These are phyloP conservation scores for Microcebus tavaratra DNA, from an alignment of 2,113 vertebrate genomes.

Conservation along the genomic window DNA sequence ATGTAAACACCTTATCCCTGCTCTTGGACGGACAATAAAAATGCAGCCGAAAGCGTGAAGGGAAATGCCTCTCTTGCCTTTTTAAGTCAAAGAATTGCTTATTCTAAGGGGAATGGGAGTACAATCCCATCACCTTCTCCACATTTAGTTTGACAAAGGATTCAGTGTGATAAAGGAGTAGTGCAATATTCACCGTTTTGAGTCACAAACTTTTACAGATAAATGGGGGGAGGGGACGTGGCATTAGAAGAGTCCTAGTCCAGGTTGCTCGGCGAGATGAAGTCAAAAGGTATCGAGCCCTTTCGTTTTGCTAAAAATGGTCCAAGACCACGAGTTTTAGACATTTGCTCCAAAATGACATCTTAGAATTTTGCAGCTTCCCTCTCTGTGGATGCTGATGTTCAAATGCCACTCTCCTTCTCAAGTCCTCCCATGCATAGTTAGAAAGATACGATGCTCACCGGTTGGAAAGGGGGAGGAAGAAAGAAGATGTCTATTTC, in stretches of 20 bases:
- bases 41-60: background rate
- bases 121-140: background rate
- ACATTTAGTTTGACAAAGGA: background rate
- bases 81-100: background rate
- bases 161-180: background rate
- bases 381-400: background rate
- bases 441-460: background rate
- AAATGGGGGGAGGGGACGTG: fast-evolving
- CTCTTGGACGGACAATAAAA: background rate
- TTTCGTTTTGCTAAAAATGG: background rate
- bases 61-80: background rate
- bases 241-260: fast-evolving
- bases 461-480: background rate
- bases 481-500: background rate
- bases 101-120: background rate
- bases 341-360: background rate
- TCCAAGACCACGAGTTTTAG: background rate
- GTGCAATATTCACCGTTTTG: fast-evolving
- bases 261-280: background rate
- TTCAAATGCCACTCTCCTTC: background rate
- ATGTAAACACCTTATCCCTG: background rate
- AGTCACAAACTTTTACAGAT: background rate
- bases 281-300: background rate
- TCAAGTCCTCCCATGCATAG: conserved; percentile 22
- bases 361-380: no score